phyloP scores from a whole-genome alignment of 2,113 vertebrate genomes.

The Peromyscus maniculatus region DNA sequence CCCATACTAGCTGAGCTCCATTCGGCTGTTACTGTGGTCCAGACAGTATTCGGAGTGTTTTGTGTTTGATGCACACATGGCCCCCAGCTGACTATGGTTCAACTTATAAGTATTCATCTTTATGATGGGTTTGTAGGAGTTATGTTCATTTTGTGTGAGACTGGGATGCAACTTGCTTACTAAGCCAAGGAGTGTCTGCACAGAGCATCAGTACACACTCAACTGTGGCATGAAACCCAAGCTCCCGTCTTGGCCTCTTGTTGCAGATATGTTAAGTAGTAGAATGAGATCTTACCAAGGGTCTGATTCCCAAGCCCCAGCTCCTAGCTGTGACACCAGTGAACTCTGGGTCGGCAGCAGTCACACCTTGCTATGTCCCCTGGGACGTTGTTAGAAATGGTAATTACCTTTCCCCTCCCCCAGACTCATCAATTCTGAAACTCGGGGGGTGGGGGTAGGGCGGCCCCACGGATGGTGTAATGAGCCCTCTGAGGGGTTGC shows the following conservation, averaged over 20 bases:
- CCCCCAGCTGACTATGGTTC: not conserved
- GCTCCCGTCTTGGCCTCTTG: not conserved
- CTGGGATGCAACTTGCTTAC: not conserved
- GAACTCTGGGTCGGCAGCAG: not conserved
- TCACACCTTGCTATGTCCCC: not conserved
- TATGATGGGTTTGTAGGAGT: not conserved
- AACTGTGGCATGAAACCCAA: not conserved
- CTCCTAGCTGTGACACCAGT: not conserved
- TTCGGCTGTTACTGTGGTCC: not conserved
- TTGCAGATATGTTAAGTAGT: not conserved
- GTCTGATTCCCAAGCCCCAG: not conserved
- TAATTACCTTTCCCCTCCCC: constrained; percentile 11
- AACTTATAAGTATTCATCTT: no score
- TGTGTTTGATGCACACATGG: not conserved
- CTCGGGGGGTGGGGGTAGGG: not conserved
- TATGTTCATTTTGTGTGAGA: not conserved
- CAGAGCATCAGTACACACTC: not conserved
- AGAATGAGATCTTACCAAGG: not conserved
- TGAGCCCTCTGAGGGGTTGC: not conserved
- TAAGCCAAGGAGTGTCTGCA: not conserved
- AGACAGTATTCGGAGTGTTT: no score
- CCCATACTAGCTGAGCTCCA: not conserved
- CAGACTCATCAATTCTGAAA: constrained; percentile 17
- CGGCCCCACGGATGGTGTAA: not conserved
- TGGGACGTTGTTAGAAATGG: constrained; percentile 64